These are phyloP conservation scores for Cavia aperea DNA, from an alignment of 2,113 vertebrate species.

Conservation along the genomic window DNA sequence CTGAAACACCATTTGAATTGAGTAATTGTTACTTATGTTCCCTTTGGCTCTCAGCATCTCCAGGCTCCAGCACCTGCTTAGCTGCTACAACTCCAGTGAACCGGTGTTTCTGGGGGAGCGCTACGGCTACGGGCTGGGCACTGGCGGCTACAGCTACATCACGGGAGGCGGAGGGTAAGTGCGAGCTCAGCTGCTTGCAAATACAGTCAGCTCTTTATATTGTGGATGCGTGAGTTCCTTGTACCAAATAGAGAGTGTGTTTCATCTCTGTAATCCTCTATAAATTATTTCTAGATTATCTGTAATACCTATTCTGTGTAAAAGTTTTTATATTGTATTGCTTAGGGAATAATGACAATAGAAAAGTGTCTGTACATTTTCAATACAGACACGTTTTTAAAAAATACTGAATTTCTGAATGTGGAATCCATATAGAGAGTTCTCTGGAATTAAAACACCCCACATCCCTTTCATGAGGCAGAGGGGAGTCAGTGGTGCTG, in stretches of 20 bases:
- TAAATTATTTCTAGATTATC: not conserved
- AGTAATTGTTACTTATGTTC: not conserved
- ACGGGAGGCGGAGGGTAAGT: constrained; percentile 96
- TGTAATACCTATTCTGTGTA: not conserved
- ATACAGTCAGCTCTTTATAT: not conserved
- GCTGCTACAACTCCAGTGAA: constrained; percentile 88
- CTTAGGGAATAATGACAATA: not conserved
- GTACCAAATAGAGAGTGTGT: not conserved
- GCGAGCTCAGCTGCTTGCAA: not conserved
- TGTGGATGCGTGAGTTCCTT: not conserved
- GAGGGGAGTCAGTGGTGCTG: not conserved
- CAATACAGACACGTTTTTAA: not conserved
- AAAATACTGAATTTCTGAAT: not conserved
- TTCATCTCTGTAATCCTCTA: not conserved
- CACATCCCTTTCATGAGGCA: not conserved
- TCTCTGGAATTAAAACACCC: not conserved
- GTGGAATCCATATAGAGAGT: not conserved
- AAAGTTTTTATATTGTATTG: not conserved
- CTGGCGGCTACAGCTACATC: constrained; percentile 96
- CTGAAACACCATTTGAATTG: not conserved
- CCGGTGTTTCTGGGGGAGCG: constrained; percentile 91
- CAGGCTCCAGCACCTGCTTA: constrained; percentile 87
- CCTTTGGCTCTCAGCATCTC: constrained; percentile 79
- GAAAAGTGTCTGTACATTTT: not conserved
- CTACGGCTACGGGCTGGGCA: constrained; percentile 91